Evolutionary conservation across 2,888 invertebrate species (phyloP).

Genomic region (Lydus trimaculatus): DNA sequence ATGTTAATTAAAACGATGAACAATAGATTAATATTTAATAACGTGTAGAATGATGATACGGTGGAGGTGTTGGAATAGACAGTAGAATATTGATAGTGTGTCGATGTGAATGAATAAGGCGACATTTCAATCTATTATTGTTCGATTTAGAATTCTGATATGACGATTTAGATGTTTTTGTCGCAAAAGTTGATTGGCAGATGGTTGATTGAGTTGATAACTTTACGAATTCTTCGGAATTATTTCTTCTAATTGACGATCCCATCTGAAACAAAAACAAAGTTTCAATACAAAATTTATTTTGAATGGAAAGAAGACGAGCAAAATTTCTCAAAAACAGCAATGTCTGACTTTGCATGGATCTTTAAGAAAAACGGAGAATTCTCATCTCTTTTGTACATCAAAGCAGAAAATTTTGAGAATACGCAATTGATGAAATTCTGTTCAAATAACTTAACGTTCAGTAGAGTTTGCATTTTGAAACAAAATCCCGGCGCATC

Average conservation of each 20-base stretch:
- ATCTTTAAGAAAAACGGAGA: too few species aligned
- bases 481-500: neutral
- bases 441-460: too few species aligned
- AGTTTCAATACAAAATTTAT: too few species aligned
- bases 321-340: too few species aligned
- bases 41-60: neutral
- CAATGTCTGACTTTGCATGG: too few species aligned
- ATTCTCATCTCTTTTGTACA: too few species aligned
- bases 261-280: conserved; percentile 19
- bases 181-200: neutral
- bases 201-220: neutral
- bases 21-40: neutral
- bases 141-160: neutral
- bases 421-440: too few species aligned
- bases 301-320: too few species aligned
- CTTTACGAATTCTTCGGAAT: neutral
- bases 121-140: conserved; percentile 15
- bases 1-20: neutral
- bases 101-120: neutral
- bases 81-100: conserved; percentile 2
- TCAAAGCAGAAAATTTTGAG: too few species aligned
- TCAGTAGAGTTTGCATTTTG: too few species aligned
- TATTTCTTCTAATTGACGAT: conserved; percentile 17
- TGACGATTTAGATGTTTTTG: neutral
- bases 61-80: neutral